These are phyloP conservation scores for Phataginus tetradactyla DNA, from an alignment of 2,797 vertebrate species.

Conservation along the genomic window DNA sequence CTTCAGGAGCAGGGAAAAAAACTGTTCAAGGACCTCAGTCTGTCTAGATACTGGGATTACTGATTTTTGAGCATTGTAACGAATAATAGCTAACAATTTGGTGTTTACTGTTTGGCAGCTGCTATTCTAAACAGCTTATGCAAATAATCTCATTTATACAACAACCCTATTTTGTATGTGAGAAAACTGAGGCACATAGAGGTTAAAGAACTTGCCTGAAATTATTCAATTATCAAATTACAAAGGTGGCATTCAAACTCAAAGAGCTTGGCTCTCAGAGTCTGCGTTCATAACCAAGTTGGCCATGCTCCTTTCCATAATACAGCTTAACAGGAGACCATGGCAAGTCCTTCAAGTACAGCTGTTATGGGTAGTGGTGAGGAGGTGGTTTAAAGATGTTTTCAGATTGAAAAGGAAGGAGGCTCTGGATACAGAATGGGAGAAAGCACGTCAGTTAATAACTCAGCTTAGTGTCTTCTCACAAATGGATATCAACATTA, in stretches of 20 bases:
- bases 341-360: not conserved
- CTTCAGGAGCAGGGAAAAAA: not conserved
- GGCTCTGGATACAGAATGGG: not conserved
- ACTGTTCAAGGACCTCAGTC: not conserved
- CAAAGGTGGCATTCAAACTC: not conserved
- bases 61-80: not conserved
- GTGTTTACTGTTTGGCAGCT: not conserved
- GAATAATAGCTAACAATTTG: not conserved
- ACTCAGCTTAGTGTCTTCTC: not conserved
- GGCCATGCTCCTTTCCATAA: not conserved
- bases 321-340: not conserved
- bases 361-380: not conserved
- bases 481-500: not conserved
- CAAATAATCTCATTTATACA: not conserved
- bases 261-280: not conserved
- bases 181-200: not conserved
- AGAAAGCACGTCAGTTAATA: not conserved
- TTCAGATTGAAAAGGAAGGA: not conserved
- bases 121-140: not conserved
- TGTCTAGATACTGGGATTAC: not conserved
- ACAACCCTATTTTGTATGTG: not conserved
- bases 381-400: not conserved
- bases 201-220: not conserved
- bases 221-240: not conserved
- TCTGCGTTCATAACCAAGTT: not conserved